These are phyloP conservation scores for Ectemnius cavifrons DNA, from an alignment of 2,888 invertebrate species.

Conservation along the genomic window DNA sequence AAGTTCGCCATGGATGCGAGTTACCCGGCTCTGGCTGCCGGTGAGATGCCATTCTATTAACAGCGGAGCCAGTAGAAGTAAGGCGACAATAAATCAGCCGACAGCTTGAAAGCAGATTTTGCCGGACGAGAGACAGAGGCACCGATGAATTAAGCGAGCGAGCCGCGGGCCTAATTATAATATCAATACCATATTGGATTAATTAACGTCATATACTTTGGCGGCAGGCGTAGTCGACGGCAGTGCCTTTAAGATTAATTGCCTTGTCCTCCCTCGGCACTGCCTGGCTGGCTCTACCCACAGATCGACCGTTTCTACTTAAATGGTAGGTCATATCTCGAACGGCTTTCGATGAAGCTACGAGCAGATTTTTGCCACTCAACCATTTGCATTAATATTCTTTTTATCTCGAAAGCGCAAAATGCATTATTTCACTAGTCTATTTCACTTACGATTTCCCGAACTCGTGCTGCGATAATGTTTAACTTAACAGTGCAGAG, in stretches of 20 bases:
- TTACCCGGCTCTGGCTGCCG: too few relatives aligned
- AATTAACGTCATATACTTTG: constrained; percentile 63
- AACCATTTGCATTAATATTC: too few relatives aligned
- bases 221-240: constrained; percentile 44
- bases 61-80: constrained; percentile 5
- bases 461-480: too few relatives aligned
- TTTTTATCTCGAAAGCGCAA: too few relatives aligned
- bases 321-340: constrained; percentile 15
- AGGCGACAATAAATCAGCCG: constrained; percentile 43
- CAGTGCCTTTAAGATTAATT: constrained; percentile 60
- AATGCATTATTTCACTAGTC: too few relatives aligned
- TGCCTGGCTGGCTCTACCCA: constrained; percentile 25
- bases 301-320: constrained; percentile 19
- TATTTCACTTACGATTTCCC: too few relatives aligned
- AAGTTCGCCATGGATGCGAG: constrained; percentile 3
- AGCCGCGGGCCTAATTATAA: constrained; percentile 55
- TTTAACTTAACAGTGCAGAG: too few relatives aligned
- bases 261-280: constrained; percentile 38
- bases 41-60: too few relatives aligned
- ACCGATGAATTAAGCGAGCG: constrained; percentile 38
- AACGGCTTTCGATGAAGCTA: constrained; percentile 22
- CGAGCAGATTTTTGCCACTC: neutral
- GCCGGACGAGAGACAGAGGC: constrained; percentile 17
- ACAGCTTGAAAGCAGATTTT: constrained; percentile 11
- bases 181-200: constrained; percentile 56